phyloP scores from a whole-genome alignment of 2,888 invertebrate species.

The Malthinus flaveolus region DNA sequence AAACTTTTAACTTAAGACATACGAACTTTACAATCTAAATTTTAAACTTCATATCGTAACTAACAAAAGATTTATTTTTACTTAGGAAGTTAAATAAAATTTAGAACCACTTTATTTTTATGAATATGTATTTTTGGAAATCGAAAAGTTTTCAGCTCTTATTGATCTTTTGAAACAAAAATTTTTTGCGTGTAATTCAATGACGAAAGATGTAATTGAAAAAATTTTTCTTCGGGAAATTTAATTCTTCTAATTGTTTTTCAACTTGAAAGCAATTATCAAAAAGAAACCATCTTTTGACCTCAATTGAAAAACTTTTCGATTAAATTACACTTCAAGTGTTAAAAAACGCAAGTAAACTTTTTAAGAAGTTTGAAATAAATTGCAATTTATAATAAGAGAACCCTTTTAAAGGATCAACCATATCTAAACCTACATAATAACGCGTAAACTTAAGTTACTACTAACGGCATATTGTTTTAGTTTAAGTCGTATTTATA shows the following conservation, averaged over 20 bases:
- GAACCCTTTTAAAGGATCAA: constrained; percentile 21
- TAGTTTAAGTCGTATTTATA: constrained; percentile 16
- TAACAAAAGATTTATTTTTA: constrained; percentile 50
- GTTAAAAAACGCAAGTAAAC: constrained; percentile 22
- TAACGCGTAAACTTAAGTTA: constrained; percentile 14
- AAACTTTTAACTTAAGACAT: constrained; percentile 35
- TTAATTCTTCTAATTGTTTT: constrained; percentile 29
- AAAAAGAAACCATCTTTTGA: constrained; percentile 4
- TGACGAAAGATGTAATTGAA: constrained; percentile 21
- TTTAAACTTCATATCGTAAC: constrained; percentile 48
- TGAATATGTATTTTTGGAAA: constrained; percentile 42
- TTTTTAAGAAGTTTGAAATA: constrained; percentile 22
- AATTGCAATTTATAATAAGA: constrained; percentile 21
- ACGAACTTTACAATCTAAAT: constrained; percentile 45
- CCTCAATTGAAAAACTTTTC: constrained; percentile 21
- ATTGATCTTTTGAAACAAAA: too few species aligned
- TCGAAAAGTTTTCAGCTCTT: constrained; percentile 23
- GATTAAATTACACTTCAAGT: constrained; percentile 28
- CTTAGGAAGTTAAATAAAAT: constrained; percentile 47
- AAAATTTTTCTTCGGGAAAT: background rate
- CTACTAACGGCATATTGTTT: background rate
- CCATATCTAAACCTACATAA: constrained; percentile 16
- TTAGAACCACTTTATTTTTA: constrained; percentile 44
- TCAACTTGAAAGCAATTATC: constrained; percentile 13
- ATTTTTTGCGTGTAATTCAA: constrained; percentile 20